Conservation (phyloP, 1,140 invertebrate genomes). For the Drosophila kanapiae region DNA sequence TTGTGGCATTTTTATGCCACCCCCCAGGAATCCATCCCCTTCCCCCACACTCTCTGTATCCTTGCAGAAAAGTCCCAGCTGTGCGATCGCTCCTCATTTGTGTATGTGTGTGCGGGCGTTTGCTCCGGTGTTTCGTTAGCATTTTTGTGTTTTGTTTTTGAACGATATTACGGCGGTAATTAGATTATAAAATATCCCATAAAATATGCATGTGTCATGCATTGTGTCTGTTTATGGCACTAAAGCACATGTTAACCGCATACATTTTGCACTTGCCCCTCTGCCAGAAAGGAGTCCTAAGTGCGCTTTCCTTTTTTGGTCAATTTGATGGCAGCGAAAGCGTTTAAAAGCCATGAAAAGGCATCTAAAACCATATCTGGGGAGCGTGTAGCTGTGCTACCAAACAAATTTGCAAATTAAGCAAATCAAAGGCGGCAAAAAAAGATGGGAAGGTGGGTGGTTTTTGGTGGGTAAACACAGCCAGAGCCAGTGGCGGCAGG, state of each 20-base stretch:
- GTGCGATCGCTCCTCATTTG: slow-evolving; percentile 69
- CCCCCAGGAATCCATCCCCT: not conserved
- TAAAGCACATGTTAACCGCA: slow-evolving; percentile 72
- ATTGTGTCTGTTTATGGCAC: slow-evolving; percentile 76
- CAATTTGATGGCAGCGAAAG: slow-evolving; percentile 72
- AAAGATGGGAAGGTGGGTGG: slow-evolving; percentile 23
- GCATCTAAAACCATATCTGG: slow-evolving; percentile 32
- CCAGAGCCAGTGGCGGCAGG: not conserved
- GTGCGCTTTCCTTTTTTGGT: slow-evolving; percentile 51
- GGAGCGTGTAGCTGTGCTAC: slow-evolving; percentile 3
- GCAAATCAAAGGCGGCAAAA: no score
- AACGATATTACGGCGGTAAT: slow-evolving; percentile 76
- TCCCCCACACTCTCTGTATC: not conserved
- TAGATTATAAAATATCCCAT: slow-evolving; percentile 83
- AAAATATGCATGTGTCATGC: slow-evolving; percentile 78
- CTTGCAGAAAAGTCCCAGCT: slow-evolving; percentile 60
- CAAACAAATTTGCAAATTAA: slow-evolving; percentile 78
- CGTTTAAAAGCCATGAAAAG: slow-evolving; percentile 79
- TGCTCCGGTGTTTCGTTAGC: slow-evolving; percentile 5
- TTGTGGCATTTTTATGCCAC: slow-evolving; percentile 76
- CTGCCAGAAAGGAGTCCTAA: slow-evolving; percentile 16
- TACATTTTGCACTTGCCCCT: slow-evolving; percentile 33
- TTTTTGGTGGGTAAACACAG: not conserved
- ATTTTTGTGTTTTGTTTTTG: slow-evolving; percentile 47
- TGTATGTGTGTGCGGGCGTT: no score